Base-by-base conservation (phyloP, 2,888 invertebrate genomes). In the Drosophila antonietae region DNA sequence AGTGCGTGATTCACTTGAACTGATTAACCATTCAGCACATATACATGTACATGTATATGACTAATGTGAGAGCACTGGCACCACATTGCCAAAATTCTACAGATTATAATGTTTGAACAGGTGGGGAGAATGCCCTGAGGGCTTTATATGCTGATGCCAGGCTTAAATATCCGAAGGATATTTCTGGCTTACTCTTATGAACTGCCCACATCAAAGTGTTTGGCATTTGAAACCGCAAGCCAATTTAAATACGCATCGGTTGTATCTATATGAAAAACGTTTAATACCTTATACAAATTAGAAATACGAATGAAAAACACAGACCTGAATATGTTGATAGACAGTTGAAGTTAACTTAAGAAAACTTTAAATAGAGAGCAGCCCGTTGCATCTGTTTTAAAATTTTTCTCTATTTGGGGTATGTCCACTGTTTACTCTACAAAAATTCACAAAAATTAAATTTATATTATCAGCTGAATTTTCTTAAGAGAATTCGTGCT, bases 141-240 rank as follows among this genome's bases (percentile, higher is more conserved):
- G 23, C 51, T 44, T 9, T 53, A 35, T 47, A 56, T 47, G 44
- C 35, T 41, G 28, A n/a, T 44, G 12, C 2, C 44, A 28, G 37
- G 39, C 47, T 39, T 46, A 56, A 67, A 67, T 67, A 41, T 56
- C 67, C 62, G 51, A 20, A 52, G 53, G 61, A 61, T 56, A 41
- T 47, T 37, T 43, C 20, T 46, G 44, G 33, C 14, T 59, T 18
- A 4, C 37, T 53, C 37, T 31, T 68, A 41, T 60, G 14, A 41
- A 33, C 66, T 41, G 43, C 20, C 70, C 68, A 84, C 83, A 83
- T 86, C 88, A 84, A 84, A 88, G 84, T 77, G 33, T 59, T 56
- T 62, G 39, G 47, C 47, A 70, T 70, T 57, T 43, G 65, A 53
- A 77, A 70, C 64, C 83, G 55, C 66, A 83, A 74, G 80, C 67